These are phyloP conservation scores for Trissoscelio sp. DNA, from an alignment of 2,888 invertebrate species.

Conservation along the genomic window DNA sequence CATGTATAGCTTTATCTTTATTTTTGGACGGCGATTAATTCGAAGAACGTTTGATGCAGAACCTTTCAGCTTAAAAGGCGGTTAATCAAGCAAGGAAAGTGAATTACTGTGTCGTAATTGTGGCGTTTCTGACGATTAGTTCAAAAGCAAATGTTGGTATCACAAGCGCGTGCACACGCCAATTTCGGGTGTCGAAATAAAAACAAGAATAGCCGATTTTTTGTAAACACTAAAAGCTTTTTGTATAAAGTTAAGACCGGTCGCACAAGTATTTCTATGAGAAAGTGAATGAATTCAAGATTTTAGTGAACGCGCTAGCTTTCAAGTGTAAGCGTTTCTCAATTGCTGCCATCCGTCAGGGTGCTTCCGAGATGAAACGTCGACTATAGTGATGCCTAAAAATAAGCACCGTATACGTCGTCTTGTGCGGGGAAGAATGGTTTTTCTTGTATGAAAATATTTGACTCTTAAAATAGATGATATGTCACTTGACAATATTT, in stretches of 20 bases:
- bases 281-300: conserved; percentile 72
- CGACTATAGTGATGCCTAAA: conserved; percentile 53
- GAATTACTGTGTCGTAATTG: conserved; percentile 66
- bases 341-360: conserved; percentile 74
- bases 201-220: conserved; percentile 71
- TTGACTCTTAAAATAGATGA: conserved; percentile 43
- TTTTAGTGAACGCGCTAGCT: conserved; percentile 70
- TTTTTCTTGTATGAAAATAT: conserved; percentile 50
- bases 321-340: conserved; percentile 69
- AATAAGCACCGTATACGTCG: conserved; percentile 58
- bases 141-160: conserved; percentile 61
- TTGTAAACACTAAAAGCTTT: conserved; percentile 74
- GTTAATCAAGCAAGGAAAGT: conserved; percentile 65
- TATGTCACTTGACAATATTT: conserved; percentile 27
- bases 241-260: conserved; percentile 61
- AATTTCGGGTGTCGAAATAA: conserved; percentile 66
- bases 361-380: conserved; percentile 71
- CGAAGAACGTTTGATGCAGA: conserved; percentile 50
- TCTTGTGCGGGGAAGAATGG: conserved; percentile 58
- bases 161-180: conserved; percentile 29
- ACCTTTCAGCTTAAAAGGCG: conserved; percentile 65
- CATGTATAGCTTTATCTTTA: conserved; percentile 47
- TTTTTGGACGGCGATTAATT: conserved; percentile 58
- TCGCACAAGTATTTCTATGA: conserved; percentile 53
- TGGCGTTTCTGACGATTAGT: conserved; percentile 63